Conservation (phyloP, 2,797 vertebrate species). For the Pelodytes ibericus region DNA sequence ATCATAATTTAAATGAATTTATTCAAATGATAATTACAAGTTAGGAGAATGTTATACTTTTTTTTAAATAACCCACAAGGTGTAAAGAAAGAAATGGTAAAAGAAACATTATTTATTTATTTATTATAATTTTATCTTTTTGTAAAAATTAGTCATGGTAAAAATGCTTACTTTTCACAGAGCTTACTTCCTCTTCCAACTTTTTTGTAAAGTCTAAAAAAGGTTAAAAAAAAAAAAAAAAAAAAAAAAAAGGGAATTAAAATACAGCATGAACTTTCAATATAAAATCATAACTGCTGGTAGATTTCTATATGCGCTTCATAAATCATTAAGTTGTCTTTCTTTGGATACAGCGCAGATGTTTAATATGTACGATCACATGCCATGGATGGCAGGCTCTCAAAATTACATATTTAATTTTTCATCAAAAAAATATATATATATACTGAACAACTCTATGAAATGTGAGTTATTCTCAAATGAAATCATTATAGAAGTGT, state of each 20-base stretch:
- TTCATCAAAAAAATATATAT: not conserved
- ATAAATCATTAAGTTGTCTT: not conserved
- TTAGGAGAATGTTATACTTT: no score
- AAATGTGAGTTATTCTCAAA: not conserved
- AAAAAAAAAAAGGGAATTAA: not conserved
- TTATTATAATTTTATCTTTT: no score
- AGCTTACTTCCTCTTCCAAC: no score
- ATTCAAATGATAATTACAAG: no score
- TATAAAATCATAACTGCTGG: not conserved
- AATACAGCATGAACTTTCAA: not conserved
- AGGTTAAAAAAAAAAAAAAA: no score
- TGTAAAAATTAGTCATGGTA: no score
- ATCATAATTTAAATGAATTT: no score
- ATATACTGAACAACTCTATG: not conserved
- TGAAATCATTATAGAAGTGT: not conserved
- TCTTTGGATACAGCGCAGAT: not conserved
- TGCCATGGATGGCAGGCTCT: not conserved
- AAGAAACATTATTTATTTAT: no score
- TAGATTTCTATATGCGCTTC: not conserved
- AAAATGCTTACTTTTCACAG: no score
- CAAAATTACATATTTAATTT: conserved; percentile 1
- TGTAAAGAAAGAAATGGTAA: no score
- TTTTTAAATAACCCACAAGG: no score
- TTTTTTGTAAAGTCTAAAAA: no score
- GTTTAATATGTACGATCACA: not conserved